phyloP scores from a whole-genome alignment of 2,888 invertebrate genomes.

The Protonemura montana region DNA sequence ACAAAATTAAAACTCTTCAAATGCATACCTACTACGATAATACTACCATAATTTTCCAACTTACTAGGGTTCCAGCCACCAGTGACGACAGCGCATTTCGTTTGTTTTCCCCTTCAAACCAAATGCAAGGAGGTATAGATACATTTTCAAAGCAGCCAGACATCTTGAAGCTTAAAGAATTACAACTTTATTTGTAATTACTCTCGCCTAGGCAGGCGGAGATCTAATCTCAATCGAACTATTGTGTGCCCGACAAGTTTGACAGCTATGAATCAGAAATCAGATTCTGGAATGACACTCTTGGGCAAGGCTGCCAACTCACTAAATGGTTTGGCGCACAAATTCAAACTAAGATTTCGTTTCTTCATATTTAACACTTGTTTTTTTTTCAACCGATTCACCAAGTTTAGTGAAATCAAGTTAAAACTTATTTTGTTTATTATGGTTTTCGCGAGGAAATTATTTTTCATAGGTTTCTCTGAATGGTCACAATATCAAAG shows the following conservation, averaged over 20 bases:
- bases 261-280: neutral
- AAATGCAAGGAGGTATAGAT: slow-evolving; percentile 77
- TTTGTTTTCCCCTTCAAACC: slow-evolving; percentile 85
- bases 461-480: no score
- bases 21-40: neutral
- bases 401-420: no score
- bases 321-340: no score
- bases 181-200: neutral
- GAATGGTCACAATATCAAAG: no score
- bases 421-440: no score
- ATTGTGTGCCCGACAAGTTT: neutral
- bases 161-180: slow-evolving; percentile 35
- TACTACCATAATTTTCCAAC: slow-evolving; percentile 50
- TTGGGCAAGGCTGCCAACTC: no score
- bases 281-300: no score
- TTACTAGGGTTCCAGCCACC: slow-evolving; percentile 85
- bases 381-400: no score
- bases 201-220: neutral
- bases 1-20: no score
- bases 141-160: slow-evolving; percentile 56
- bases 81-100: slow-evolving; percentile 88
- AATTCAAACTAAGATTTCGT: no score
- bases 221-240: neutral
- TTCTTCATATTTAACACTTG: no score
- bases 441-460: no score